phyloP scores from a whole-genome alignment of 2,888 invertebrate species.

The Sinotaia quadrata region DNA sequence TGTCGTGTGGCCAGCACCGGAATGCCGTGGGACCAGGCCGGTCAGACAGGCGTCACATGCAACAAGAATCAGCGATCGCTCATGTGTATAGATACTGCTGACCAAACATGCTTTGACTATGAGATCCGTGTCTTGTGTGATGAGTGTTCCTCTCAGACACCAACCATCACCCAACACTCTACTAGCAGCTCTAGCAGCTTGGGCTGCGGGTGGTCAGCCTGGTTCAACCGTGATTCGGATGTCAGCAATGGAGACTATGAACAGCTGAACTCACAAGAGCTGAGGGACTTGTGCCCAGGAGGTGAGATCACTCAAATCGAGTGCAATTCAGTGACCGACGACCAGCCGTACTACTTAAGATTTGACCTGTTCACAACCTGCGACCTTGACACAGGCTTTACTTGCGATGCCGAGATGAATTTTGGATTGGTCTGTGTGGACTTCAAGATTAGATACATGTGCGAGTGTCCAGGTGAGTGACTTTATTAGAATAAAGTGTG shows the following conservation, averaged over 20 bases:
- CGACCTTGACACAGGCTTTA: constrained; percentile 79
- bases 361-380: constrained; percentile 52
- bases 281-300: constrained; percentile 41
- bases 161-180: constrained; percentile 15
- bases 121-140: constrained; percentile 70
- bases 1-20: constrained; percentile 53
- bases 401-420: constrained; percentile 75
- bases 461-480: constrained; percentile 73
- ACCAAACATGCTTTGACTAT: constrained; percentile 58
- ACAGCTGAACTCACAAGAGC: constrained; percentile 42
- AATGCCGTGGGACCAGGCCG: constrained; percentile 45
- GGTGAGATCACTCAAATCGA: constrained; percentile 55
- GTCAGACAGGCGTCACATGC: constrained; percentile 43
- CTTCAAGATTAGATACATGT: constrained; percentile 65
- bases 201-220: constrained; percentile 42
- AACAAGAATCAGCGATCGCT: constrained; percentile 70
- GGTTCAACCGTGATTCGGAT: constrained; percentile 45
- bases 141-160: constrained; percentile 34
- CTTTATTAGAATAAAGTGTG: not conserved
- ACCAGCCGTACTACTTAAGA: constrained; percentile 39
- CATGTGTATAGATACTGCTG: constrained; percentile 75
- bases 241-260: constrained; percentile 49
- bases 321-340: constrained; percentile 49
- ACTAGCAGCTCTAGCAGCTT: not conserved
- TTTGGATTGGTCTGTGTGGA: constrained; percentile 57